Evolutionary conservation across 2,113 vertebrate genomes (phyloP).

Genomic region (Albula goreensis): DNA sequence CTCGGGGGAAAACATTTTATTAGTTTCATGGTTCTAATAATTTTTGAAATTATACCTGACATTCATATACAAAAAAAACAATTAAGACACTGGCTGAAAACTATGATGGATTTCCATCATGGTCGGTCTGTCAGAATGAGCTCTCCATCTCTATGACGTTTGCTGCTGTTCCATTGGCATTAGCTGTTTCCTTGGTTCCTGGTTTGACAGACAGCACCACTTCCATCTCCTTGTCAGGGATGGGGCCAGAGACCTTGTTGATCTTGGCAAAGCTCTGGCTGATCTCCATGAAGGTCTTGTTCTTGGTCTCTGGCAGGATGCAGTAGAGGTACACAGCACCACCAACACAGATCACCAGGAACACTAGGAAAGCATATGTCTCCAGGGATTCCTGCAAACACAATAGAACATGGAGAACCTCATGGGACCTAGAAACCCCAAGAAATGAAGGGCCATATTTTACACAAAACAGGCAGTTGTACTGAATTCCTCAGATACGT

Average conservation of each 20-base stretch:
- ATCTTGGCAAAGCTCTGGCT: constrained; percentile 85
- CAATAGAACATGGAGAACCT: constrained; percentile 15
- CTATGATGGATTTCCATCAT: neutral
- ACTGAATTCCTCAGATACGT: too few species aligned
- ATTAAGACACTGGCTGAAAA: neutral
- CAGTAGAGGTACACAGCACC: constrained; percentile 79
- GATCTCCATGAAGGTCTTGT: constrained; percentile 88
- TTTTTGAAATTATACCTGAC: neutral
- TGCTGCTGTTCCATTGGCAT: constrained; percentile 35
- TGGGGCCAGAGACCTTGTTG: constrained; percentile 67
- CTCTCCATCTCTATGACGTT: constrained; percentile 57
- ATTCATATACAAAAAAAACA: constrained; percentile 13
- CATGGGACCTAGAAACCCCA: too few species aligned
- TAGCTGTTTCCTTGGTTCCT: constrained; percentile 31
- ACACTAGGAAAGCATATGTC: constrained; percentile 87
- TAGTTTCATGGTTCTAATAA: neutral
- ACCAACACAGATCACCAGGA: constrained; percentile 73
- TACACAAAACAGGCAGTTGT: too few species aligned
- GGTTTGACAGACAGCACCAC: constrained; percentile 54
- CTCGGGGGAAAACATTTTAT: constrained; percentile 8
- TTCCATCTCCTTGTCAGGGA: constrained; percentile 64
- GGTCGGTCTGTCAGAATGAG: constrained; percentile 45
- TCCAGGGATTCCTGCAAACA: constrained; percentile 73
- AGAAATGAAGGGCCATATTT: too few species aligned
- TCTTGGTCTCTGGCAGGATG: constrained; percentile 93